Percentiles rank a stretch among this genome's conserved stretches.
Conservation (phyloP, 2,113 vertebrate species). For the Suncus etruscus region DNA sequence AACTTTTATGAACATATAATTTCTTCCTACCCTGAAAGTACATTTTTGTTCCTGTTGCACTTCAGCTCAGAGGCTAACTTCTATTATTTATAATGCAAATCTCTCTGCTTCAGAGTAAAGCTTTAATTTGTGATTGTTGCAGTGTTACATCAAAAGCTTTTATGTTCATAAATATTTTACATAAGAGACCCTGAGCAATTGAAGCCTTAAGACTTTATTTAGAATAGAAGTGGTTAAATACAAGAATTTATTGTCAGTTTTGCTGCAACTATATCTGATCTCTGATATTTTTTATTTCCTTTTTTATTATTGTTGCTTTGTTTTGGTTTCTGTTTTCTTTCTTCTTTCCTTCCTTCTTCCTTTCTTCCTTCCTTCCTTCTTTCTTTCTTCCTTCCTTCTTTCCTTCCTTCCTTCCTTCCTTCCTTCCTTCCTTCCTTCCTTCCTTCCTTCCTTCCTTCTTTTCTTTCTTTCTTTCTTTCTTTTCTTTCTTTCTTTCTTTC, state of each 20-base stretch:
- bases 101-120: background rate
- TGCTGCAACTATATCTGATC: background rate
- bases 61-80: constrained; percentile 28
- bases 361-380: no score
- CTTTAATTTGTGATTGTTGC: background rate
- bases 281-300: background rate
- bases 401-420: no score
- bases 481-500: no score
- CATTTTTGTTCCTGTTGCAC: constrained; percentile 35
- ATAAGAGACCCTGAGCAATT: background rate
- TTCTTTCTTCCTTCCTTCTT: no score
- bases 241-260: background rate
- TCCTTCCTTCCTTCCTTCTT: no score
- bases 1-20: constrained; percentile 59
- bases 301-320: no score
- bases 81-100: constrained; percentile 49
- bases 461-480: no score
- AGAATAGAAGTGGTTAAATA: constrained; percentile 30
- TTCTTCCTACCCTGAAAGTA: constrained; percentile 46
- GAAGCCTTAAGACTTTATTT: constrained; percentile 29
- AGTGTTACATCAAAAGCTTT: background rate
- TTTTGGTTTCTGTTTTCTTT: no score
- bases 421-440: no score
- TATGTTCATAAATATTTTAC: constrained; percentile 47
- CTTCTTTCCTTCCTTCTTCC: no score